phyloP scores from a whole-genome alignment of 1,140 invertebrate genomes.

The Chymomyza costata region DNA sequence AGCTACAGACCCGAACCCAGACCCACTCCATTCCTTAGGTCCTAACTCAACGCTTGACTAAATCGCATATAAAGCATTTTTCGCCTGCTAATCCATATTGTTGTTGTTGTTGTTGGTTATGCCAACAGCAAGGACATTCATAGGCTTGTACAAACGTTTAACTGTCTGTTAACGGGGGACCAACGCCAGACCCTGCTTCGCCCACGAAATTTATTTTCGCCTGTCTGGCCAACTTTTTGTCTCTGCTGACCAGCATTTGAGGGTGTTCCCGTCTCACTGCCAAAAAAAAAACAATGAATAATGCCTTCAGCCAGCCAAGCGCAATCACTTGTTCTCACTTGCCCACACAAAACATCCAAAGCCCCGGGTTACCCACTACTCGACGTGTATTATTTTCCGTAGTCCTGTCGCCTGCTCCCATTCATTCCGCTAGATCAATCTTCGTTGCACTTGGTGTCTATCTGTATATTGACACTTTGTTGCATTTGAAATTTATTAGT shows the following conservation, averaged over 20 bases:
- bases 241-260: background rate
- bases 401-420: too few relatives aligned
- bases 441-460: slow-evolving; percentile 59
- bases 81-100: background rate
- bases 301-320: slow-evolving; percentile 50
- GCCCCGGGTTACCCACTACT: slow-evolving; percentile 2
- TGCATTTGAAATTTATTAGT: slow-evolving; percentile 72
- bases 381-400: slow-evolving; percentile 24
- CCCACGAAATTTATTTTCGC: slow-evolving; percentile 59
- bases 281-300: slow-evolving; percentile 58
- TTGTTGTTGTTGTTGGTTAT: slow-evolving; percentile 18
- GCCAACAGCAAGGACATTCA: slow-evolving; percentile 55
- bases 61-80: background rate
- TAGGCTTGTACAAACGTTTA: slow-evolving; percentile 71
- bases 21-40: background rate
- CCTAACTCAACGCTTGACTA: background rate
- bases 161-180: slow-evolving; percentile 58
- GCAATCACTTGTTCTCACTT: slow-evolving; percentile 61
- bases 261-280: too few relatives aligned
- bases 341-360: slow-evolving; percentile 4
- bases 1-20: slow-evolving; percentile 11
- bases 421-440: slow-evolving; percentile 73
- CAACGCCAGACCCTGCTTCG: slow-evolving; percentile 10
- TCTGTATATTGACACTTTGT: slow-evolving; percentile 59
- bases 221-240: slow-evolving; percentile 61